These are phyloP conservation scores for Hydriomena furcata DNA, from an alignment of 2,888 invertebrate genomes.

Conservation along the genomic window DNA sequence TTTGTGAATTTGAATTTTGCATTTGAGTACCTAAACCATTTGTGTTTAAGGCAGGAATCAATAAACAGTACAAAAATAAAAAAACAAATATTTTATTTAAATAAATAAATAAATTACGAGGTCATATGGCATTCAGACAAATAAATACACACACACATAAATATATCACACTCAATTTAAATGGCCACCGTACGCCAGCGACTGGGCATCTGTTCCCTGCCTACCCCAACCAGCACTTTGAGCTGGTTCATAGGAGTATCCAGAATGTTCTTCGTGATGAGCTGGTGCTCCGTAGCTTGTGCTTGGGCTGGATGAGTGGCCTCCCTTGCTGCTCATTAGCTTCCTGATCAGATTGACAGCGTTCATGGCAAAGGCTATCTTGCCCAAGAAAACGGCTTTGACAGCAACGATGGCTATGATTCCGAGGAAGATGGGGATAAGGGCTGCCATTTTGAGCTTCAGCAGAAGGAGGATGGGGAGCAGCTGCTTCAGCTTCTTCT, in stretches of 20 bases:
- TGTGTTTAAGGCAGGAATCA: too few relatives aligned
- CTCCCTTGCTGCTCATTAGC: constrained; percentile 85
- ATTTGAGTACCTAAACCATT: too few relatives aligned
- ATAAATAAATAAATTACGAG: constrained; percentile 68
- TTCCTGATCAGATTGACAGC: constrained; percentile 86
- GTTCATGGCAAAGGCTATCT: constrained; percentile 91
- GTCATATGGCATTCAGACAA: constrained; percentile 60
- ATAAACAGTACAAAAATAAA: constrained; percentile 15
- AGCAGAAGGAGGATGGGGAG: constrained; percentile 89
- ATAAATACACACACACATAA: constrained; percentile 55
- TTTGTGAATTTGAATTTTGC: too few relatives aligned
- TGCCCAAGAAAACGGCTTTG: constrained; percentile 93
- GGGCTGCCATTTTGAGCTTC: constrained; percentile 89
- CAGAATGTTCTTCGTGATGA: constrained; percentile 83
- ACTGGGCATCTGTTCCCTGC: constrained; percentile 85
- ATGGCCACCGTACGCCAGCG: constrained; percentile 85
- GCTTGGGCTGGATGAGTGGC: constrained; percentile 30
- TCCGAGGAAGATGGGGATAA: constrained; percentile 90
- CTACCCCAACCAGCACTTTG: constrained; percentile 84
- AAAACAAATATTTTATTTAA: constrained; percentile 47
- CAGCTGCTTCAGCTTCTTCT: constrained; percentile 90
- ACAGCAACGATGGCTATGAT: constrained; percentile 90
- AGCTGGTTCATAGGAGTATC: constrained; percentile 80
- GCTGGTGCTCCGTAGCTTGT: constrained; percentile 86
- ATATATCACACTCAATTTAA: constrained; percentile 48